These are phyloP conservation scores for Crambe crambe DNA, from an alignment of 37 sponge, comb jelly and placozoan genomes.

Conservation along the genomic window DNA sequence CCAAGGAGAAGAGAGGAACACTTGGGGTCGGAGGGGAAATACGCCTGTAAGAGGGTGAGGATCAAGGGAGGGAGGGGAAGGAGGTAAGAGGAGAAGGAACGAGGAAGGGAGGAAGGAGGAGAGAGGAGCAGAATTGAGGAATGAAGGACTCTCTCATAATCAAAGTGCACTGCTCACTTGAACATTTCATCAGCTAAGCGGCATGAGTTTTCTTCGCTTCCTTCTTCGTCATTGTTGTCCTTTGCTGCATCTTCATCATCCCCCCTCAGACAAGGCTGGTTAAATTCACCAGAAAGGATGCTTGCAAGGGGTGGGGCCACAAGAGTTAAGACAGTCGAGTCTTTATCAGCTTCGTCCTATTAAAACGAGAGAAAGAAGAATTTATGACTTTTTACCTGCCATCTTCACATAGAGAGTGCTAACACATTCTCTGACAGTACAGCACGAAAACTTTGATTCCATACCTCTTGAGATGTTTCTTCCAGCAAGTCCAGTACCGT, in stretches of 20 bases:
- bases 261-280: neutral
- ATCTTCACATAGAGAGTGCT: no score
- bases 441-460: no score
- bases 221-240: neutral
- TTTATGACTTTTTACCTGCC: no score
- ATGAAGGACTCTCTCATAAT: no score
- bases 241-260: neutral
- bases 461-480: neutral
- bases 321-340: neutral
- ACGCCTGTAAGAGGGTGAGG: neutral
- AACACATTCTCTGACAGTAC: no score
- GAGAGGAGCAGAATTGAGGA: no score
- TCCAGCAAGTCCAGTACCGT: constrained; percentile 1
- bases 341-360: neutral
- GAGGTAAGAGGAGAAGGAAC: neutral
- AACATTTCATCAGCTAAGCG: constrained; percentile 7
- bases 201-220: no score
- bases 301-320: constrained; percentile 28
- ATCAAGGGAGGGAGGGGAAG: constrained; percentile 2
- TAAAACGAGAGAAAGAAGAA: no score
- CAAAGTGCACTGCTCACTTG: neutral
- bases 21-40: neutral
- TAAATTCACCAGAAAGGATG: constrained; percentile 19
- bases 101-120: no score
- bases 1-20: neutral